A percentile compares a stretch with the other conserved stretches of the same genome.
Evolutionary conservation across 2,113 vertebrate species (phyloP).

Genomic region (Rutilus rutilus): DNA sequence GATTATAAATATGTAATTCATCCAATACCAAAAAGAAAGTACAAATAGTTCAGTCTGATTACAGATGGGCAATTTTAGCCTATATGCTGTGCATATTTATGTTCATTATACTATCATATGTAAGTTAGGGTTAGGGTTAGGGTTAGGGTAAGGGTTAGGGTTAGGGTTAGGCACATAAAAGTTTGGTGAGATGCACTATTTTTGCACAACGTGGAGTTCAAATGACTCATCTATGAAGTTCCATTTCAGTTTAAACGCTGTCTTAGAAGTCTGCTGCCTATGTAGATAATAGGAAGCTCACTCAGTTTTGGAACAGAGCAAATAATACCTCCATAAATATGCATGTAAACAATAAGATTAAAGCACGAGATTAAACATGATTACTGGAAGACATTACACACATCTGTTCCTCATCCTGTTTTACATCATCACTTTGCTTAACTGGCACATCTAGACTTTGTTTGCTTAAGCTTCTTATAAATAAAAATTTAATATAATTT

Average conservation of each 20-base stretch:
- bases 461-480: neutral
- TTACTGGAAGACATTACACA: neutral
- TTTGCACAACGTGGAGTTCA: neutral
- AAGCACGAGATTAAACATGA: neutral
- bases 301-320: neutral
- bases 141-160: too few species aligned
- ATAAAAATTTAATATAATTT: neutral
- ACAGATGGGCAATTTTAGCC: neutral
- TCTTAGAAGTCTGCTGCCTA: neutral
- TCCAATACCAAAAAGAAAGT: neutral
- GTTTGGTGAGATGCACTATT: neutral
- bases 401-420: conserved; percentile 17
- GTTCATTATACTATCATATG: too few species aligned
- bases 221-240: neutral
- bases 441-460: neutral
- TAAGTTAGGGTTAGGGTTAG: too few species aligned
- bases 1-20: neutral
- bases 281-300: neutral
- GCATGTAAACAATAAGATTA: conserved; percentile 6
- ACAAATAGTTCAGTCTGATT: neutral
- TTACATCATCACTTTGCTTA: neutral
- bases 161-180: too few species aligned
- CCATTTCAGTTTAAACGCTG: neutral
- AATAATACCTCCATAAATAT: neutral
- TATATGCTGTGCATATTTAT: too few species aligned